Evolutionary conservation across 2,113 vertebrate genomes (phyloP), one percentile per base, ranked within the genome.

Genomic region (Bagarius yarrelli): DNA sequence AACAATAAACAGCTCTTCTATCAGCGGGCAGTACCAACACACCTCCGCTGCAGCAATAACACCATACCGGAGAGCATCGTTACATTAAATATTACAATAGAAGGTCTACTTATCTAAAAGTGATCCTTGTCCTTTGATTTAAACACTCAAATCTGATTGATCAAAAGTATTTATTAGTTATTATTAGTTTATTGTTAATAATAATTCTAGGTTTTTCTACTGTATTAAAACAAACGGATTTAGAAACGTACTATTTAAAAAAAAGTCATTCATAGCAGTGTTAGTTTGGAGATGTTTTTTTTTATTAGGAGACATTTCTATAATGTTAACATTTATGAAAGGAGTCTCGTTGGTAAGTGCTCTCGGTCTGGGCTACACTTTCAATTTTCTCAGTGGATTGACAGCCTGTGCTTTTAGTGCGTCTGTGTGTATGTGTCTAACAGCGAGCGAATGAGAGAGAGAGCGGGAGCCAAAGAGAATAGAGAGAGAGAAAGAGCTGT

Each of bases 371-470:
- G 25, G 15, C 9, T 53, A 53, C 47, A 50, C 23, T 44, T 69
- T 69, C 44, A 6, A 52, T 71, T 50, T 52, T 50, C n/a, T 53
- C 30, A 8, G 16, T 27, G 44, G 52, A 30, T 19, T 53, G 69
- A 71, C 47, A 71, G 25, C 16, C 44, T 52, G n/a, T 19, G 25
- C 69, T 71, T 52, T 71, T 71, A 71, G 47, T 27, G 69, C 5
- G 47, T 30, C 15, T 52, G 66, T 15, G 66, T 47, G 30, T 47
- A 40, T 44, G 60, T 32, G 60, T 32, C 27, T 30, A 32, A 13
- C 0, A 5, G 25, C 1, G 56, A n/a, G 23, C 21, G 56, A 25
- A 8, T 8, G 55, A 57, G 23, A 59, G 23, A 59, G 23, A 59
- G 69, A 9, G 40, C 1, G n/a, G 0, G 5, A 16, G 23, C 11